Evolutionary conservation across 1,140 invertebrate species (phyloP).

Genomic region (Tetragnatha versicolor): DNA sequence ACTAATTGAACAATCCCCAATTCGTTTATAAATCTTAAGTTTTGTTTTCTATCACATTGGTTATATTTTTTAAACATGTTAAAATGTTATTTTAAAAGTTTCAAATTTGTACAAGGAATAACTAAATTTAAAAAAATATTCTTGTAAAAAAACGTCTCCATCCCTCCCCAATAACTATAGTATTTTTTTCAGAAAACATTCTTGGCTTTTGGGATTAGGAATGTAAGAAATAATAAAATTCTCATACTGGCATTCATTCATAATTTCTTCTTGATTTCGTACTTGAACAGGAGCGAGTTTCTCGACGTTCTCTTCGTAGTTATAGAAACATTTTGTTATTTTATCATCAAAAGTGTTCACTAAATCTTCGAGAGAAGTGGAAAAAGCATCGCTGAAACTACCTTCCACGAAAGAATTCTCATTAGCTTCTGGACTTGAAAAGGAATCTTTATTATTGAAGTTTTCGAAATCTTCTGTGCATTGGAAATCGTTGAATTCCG

Average conservation of each 20-base stretch:
- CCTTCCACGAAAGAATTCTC: slow-evolving; percentile 54
- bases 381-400: slow-evolving; percentile 67
- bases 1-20: too few relatives aligned
- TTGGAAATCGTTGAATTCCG: slow-evolving; percentile 68
- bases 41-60: too few relatives aligned
- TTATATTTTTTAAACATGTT: too few relatives aligned
- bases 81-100: too few relatives aligned
- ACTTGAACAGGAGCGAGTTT: slow-evolving; percentile 98
- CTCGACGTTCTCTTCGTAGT: slow-evolving; percentile 96
- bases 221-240: too few relatives aligned
- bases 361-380: slow-evolving; percentile 95
- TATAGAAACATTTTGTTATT: slow-evolving; percentile 97
- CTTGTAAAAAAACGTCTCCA: too few relatives aligned
- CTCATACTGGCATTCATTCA: slow-evolving; percentile 99
- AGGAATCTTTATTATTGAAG: slow-evolving; percentile 64
- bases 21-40: too few relatives aligned
- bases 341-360: slow-evolving; percentile 99
- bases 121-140: too few relatives aligned
- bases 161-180: too few relatives aligned
- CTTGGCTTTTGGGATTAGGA: too few relatives aligned
- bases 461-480: slow-evolving; percentile 70
- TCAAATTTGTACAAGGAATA: too few relatives aligned
- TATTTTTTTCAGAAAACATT: too few relatives aligned
- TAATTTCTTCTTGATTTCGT: slow-evolving; percentile 96
- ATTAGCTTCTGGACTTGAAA: slow-evolving; percentile 48